These are phyloP conservation scores for Falco columbarius DNA, from an alignment of 2,797 vertebrate genomes.

Conservation along the genomic window DNA sequence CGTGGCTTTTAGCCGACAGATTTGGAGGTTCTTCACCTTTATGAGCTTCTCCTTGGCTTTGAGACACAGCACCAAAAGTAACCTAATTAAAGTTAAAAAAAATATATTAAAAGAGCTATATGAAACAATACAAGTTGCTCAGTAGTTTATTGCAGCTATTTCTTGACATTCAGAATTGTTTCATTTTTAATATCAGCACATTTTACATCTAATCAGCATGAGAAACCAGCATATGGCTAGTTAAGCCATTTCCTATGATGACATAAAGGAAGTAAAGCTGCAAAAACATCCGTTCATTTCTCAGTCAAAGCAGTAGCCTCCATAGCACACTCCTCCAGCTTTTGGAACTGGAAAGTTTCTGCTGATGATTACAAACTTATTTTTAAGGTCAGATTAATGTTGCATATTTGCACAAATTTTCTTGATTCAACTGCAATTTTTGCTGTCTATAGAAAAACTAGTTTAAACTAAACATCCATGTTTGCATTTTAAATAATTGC, in stretches of 20 bases:
- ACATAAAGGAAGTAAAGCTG: not conserved
- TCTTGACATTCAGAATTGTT: not conserved
- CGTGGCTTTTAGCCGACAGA: constrained; percentile 64
- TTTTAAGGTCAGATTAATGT: not conserved
- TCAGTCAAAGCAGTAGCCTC: not conserved
- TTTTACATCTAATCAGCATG: not conserved
- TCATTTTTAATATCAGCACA: not conserved
- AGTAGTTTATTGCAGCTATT: not conserved
- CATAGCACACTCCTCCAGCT: not conserved
- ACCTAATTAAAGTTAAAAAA: not conserved
- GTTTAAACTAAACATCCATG: not conserved
- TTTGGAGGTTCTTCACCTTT: constrained; percentile 59
- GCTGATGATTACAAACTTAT: not conserved
- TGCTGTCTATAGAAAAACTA: not conserved
- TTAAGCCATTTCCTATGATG: not conserved
- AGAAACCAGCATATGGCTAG: not conserved
- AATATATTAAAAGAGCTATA: not conserved
- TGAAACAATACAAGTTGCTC: not conserved
- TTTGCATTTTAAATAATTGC: not conserved
- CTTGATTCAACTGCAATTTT: not conserved
- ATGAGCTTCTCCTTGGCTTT: constrained; percentile 24
- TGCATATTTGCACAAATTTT: not conserved
- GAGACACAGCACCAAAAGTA: not conserved
- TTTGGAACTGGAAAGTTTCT: not conserved
- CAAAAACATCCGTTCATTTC: not conserved